Conservation (phyloP, 2,113 vertebrate species). For the Chaetops frenatus region DNA sequence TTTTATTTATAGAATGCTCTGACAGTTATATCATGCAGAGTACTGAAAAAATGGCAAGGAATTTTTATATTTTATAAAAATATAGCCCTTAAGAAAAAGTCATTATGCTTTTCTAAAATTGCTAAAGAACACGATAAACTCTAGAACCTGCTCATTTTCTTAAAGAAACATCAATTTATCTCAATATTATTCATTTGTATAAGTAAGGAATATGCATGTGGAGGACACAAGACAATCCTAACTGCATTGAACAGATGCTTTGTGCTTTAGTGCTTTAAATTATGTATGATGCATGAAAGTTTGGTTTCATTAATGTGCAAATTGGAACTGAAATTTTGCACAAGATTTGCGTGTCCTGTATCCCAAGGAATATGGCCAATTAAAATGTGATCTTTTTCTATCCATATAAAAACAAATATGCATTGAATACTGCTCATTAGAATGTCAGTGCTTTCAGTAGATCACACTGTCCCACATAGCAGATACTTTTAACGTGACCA, state of each 20-base stretch:
- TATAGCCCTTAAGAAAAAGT: background rate
- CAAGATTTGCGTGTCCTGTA: background rate
- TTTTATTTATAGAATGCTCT: conserved; percentile 61
- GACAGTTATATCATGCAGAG: background rate
- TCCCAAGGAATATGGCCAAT: background rate
- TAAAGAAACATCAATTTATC: conserved; percentile 31
- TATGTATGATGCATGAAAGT: conserved; percentile 13
- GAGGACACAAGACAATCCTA: background rate
- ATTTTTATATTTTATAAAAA: conserved; percentile 13
- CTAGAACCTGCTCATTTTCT: conserved; percentile 8
- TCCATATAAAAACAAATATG: background rate
- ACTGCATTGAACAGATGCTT: conserved; percentile 28
- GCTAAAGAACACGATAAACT: conserved; percentile 33
- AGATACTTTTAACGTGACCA: background rate
- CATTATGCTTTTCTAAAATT: conserved; percentile 4
- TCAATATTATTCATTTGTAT: background rate
- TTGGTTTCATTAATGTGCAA: conserved; percentile 33
- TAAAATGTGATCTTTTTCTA: background rate
- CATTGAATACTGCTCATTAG: background rate
- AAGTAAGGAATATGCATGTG: background rate
- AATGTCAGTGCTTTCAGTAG: background rate
- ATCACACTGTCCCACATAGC: background rate
- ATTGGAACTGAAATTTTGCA: conserved; percentile 6
- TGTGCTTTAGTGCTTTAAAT: conserved; percentile 36
- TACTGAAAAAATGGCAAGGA: background rate